A percentile compares a stretch with the other conserved stretches of the same genome.
Conservation (phyloP, 2,113 vertebrate species). For the Tragelaphus buxtoni region DNA sequence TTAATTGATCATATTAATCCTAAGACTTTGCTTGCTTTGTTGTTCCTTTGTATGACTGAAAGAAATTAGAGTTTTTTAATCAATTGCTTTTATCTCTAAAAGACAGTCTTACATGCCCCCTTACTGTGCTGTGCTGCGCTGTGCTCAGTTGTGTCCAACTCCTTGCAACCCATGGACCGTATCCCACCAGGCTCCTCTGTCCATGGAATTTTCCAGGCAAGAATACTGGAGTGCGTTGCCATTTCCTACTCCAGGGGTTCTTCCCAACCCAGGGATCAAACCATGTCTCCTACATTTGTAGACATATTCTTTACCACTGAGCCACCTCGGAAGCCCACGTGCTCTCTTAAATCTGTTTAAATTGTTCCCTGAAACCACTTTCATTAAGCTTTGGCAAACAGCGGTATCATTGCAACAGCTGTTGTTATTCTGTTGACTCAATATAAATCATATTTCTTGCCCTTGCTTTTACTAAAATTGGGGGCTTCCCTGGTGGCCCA, state of each 20-base stretch:
- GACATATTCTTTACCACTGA: background rate
- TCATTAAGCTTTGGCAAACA: background rate
- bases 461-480: background rate
- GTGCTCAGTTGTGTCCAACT: background rate
- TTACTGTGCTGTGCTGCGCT: rapidly evolving
- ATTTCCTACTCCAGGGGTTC: background rate
- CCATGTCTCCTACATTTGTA: background rate
- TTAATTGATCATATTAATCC: background rate
- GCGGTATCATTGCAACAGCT: background rate
- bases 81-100: background rate
- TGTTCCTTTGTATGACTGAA: background rate
- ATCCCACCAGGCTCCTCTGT: background rate
- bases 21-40: background rate
- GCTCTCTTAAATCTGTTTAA: background rate
- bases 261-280: background rate
- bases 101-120: background rate
- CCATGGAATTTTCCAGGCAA: background rate
- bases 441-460: background rate
- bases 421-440: background rate
- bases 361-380: background rate
- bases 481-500: background rate
- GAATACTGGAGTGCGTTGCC: background rate
- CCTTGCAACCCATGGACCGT: background rate
- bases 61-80: background rate
- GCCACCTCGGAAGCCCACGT: background rate